Percentiles rank a stretch among this genome's conserved stretches.
These are phyloP conservation scores for Branchinecta lynchi DNA, from an alignment of 1,140 invertebrate genomes.

Conservation along the genomic window DNA sequence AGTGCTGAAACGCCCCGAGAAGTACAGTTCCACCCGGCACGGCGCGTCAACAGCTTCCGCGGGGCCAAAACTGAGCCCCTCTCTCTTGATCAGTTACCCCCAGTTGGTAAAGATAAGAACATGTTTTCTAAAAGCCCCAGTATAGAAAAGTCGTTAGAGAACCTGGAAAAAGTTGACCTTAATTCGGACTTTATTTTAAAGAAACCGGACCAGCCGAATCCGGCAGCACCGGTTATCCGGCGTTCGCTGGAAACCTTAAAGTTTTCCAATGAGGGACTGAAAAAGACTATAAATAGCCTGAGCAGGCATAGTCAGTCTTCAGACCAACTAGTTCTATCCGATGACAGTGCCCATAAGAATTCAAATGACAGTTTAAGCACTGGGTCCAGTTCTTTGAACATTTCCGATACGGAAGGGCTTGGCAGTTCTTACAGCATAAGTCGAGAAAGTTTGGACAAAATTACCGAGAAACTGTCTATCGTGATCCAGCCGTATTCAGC, in stretches of 20 bases:
- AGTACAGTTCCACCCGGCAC: background rate
- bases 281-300: conserved; percentile 20
- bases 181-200: conserved; percentile 20
- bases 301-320: conserved; percentile 17
- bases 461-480: too few relatives aligned
- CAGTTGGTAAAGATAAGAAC: conserved; percentile 13
- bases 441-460: conserved; percentile 16
- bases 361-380: conserved; percentile 19
- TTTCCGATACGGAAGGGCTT: conserved; percentile 17
- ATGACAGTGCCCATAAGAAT: conserved; percentile 17
- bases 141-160: conserved; percentile 16
- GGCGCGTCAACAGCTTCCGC: background rate
- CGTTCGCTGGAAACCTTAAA: conserved; percentile 19
- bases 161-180: conserved; percentile 15
- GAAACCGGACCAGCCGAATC: conserved; percentile 12
- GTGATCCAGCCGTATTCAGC: too few relatives aligned
- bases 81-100: conserved; percentile 3
- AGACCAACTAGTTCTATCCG: conserved; percentile 19
- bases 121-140: background rate
- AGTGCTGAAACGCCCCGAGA: background rate
- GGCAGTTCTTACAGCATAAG: background rate
- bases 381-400: conserved; percentile 20
- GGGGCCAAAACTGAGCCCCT: background rate
- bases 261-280: conserved; percentile 21
- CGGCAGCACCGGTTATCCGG: conserved; percentile 13